Evolutionary conservation across 2,888 invertebrate genomes (phyloP), one percentile per base, ranked within the genome.

Genomic region (Chrysodeixis includens): DNA sequence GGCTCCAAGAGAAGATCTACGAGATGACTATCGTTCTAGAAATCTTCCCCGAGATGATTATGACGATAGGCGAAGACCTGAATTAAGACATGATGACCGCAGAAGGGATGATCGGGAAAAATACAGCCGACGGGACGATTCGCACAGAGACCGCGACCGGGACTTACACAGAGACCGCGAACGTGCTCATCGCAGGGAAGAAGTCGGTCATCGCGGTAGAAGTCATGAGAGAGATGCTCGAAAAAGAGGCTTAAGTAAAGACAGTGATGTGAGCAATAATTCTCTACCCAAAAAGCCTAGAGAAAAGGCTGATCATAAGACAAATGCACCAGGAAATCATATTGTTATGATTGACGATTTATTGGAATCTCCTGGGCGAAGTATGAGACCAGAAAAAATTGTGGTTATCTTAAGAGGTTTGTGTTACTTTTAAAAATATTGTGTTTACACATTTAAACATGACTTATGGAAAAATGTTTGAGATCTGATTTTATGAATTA

Each of bases 391-490:
- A 20, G 95, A 95, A 12, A 96, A 96, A 89, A 97, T 99, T 81
- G 98, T 98, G 32, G 97, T 99, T 66, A 97, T 99, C 82, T 92
- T 99, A 57, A 95, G 99, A 89, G 99, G 95, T 95, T 78, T 76
- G 84, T 77, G 18, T 52, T 1, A 10, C n/a, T 49, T 30, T n/a
- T n/a, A n/a, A 5, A 2, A 30, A 40, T 35, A 35, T 22, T 16
- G 30, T n/a, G 54, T 56, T 10, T 52, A 26, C 30, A 30, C 8
- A 30, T 30, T 30, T 9, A 30, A 10, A 7, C 30, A 30, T 30
- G n/a, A n/a, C n/a, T n/a, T n/a, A n/a, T n/a, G n/a, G n/a, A n/a
- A n/a, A n/a, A n/a, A n/a, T n/a, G n/a, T n/a, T n/a, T n/a, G n/a
- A n/a, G n/a, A n/a, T n/a, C n/a, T n/a, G n/a, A n/a, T n/a, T n/a